Conservation (phyloP, 2,113 vertebrate genomes). For the Ictalurus punctatus region DNA sequence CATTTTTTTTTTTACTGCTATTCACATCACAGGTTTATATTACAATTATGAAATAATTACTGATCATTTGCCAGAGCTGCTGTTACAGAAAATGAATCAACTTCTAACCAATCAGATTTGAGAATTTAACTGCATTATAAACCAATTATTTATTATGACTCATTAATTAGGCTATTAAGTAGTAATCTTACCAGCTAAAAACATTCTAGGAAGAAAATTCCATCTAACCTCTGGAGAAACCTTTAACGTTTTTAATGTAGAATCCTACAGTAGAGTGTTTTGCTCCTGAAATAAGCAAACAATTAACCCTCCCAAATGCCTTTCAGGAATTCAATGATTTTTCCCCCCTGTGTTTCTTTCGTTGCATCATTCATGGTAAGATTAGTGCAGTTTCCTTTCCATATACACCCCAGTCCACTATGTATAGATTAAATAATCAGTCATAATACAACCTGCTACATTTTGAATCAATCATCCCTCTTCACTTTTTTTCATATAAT, state of each 20-base stretch:
- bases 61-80: not conserved
- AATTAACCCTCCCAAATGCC: not conserved
- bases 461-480: not conserved
- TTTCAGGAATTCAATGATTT: not conserved
- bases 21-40: not conserved
- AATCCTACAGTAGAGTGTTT: not conserved
- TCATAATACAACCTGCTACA: not conserved
- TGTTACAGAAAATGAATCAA: not conserved
- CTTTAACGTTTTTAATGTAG: not conserved
- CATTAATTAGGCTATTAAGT: not conserved
- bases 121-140: not conserved
- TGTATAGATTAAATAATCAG: not conserved
- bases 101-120: not conserved
- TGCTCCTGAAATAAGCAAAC: not conserved
- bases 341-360: not conserved
- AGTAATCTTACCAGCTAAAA: not conserved
- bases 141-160: not conserved
- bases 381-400: not conserved
- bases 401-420: not conserved
- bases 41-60: not conserved
- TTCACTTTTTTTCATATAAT: not conserved
- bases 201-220: not conserved
- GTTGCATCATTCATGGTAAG: not conserved
- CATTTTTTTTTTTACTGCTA: not conserved
- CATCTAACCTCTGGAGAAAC: not conserved